These are phyloP conservation scores for Drosophila multiciliata DNA, from an alignment of 2,888 invertebrate genomes.

Conservation along the genomic window DNA sequence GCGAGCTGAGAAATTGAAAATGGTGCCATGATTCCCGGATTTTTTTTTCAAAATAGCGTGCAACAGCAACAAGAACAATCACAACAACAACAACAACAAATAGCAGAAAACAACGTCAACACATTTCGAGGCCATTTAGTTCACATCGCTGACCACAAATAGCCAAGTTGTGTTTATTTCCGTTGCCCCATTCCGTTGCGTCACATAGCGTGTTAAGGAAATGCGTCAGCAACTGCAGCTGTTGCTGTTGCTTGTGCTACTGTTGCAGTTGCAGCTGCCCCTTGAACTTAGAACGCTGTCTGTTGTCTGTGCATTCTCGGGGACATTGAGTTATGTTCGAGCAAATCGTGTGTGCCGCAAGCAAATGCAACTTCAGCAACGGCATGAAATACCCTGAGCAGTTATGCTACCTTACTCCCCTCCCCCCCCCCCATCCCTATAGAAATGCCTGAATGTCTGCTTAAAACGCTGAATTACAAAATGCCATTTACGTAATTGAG, in stretches of 20 bases:
- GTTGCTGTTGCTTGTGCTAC: constrained; percentile 1
- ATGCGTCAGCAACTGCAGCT: constrained; percentile 44
- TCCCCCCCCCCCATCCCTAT: neutral
- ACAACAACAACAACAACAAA: constrained; percentile 7
- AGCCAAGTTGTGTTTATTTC: constrained; percentile 71
- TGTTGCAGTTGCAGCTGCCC: constrained; percentile 11
- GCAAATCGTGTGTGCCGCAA: constrained; percentile 49
- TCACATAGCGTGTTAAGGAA: constrained; percentile 19
- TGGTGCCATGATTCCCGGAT: constrained; percentile 17
- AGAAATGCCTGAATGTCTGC: neutral
- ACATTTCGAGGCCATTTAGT: constrained; percentile 74
- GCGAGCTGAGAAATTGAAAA: constrained; percentile 26
- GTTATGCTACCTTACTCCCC: no score
- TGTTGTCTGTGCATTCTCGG: constrained; percentile 19
- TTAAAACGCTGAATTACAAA: neutral
- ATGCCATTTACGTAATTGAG: neutral
- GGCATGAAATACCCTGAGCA: neutral
- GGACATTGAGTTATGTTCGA: constrained; percentile 75
- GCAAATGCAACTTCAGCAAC: constrained; percentile 49
- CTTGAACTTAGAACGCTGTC: constrained; percentile 1
- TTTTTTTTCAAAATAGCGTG: constrained; percentile 3
- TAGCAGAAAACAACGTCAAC: constrained; percentile 25
- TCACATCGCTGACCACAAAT: constrained; percentile 77
- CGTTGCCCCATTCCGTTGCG: constrained; percentile 42
- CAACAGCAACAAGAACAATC: neutral